These are phyloP conservation scores for Ceratina calcarata DNA, from an alignment of 1,140 invertebrate species.

Conservation along the genomic window DNA sequence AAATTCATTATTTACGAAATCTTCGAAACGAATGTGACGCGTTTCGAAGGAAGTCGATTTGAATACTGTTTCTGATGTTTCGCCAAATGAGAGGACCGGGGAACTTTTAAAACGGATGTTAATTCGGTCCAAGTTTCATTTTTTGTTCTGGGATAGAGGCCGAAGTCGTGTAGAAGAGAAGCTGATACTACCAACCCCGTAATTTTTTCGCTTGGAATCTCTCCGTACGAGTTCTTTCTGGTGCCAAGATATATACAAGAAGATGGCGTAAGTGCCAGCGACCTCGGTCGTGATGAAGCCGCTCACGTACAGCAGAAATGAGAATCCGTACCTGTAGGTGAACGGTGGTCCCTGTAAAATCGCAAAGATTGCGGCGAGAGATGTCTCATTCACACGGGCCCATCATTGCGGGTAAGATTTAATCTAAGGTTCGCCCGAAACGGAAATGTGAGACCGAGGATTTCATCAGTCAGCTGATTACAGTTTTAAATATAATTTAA, in stretches of 20 bases:
- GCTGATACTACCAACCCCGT: constrained; percentile 67
- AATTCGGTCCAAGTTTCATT: constrained; percentile 15
- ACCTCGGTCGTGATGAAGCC: constrained; percentile 92
- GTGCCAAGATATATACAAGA: constrained; percentile 90
- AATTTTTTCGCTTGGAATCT: constrained; percentile 75
- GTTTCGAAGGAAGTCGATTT: not conserved
- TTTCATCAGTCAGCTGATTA: not conserved
- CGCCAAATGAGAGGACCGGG: not conserved
- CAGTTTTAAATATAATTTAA: not conserved
- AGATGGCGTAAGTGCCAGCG: constrained; percentile 91
- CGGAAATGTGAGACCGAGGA: constrained; percentile 9
- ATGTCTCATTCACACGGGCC: constrained; percentile 36
- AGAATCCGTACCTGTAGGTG: constrained; percentile 92
- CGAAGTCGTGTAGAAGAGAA: constrained; percentile 38
- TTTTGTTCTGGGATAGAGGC: too few species aligned
- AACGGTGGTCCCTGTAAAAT: constrained; percentile 87
- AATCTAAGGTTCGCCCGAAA: constrained; percentile 9
- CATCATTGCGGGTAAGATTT: constrained; percentile 18
- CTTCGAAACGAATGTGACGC: not conserved
- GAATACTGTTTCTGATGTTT: not conserved
- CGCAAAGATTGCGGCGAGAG: constrained; percentile 41
- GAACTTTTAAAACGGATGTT: constrained; percentile 14
- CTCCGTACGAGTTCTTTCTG: constrained; percentile 82
- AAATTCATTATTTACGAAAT: too few species aligned
- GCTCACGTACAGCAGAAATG: constrained; percentile 91